Percentiles rank a stretch among this genome's conserved stretches.
Evolutionary conservation across 2,888 invertebrate genomes (phyloP).

Genomic region (Saturnia pavonia): DNA sequence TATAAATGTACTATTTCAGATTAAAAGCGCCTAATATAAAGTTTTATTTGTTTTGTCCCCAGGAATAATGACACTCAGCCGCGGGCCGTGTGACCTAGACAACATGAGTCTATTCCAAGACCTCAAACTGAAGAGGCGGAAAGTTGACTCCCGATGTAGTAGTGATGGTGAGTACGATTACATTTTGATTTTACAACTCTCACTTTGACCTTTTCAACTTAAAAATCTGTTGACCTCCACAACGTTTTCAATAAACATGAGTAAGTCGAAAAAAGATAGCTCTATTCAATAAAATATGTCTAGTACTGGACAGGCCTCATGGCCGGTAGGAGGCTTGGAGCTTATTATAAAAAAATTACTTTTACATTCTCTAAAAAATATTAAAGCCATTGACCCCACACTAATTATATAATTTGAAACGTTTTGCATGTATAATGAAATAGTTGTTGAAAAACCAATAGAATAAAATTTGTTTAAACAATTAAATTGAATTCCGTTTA

Average conservation of each 20-base stretch:
- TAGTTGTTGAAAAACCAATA: neutral
- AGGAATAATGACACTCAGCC: slow-evolving; percentile 99
- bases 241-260: neutral
- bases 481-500: neutral
- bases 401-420: neutral
- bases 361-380: neutral
- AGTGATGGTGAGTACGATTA: slow-evolving; percentile 90
- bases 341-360: neutral
- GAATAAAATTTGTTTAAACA: neutral
- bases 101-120: slow-evolving; percentile 99
- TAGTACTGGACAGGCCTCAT: too few relatives aligned
- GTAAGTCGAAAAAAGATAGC: neutral
- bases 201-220: too few relatives aligned
- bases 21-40: neutral
- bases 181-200: neutral
- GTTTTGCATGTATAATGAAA: neutral
- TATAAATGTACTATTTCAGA: neutral
- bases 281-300: neutral
- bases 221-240: too few relatives aligned
- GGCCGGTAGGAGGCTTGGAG: too few relatives aligned
- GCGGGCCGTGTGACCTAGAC: slow-evolving; percentile 98
- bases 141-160: slow-evolving; percentile 98
- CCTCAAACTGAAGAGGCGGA: slow-evolving; percentile 98
- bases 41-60: slow-evolving; percentile 55
- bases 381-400: neutral